phyloP scores from a whole-genome alignment of 2,888 invertebrate species.

The Dioctria rufipes region DNA sequence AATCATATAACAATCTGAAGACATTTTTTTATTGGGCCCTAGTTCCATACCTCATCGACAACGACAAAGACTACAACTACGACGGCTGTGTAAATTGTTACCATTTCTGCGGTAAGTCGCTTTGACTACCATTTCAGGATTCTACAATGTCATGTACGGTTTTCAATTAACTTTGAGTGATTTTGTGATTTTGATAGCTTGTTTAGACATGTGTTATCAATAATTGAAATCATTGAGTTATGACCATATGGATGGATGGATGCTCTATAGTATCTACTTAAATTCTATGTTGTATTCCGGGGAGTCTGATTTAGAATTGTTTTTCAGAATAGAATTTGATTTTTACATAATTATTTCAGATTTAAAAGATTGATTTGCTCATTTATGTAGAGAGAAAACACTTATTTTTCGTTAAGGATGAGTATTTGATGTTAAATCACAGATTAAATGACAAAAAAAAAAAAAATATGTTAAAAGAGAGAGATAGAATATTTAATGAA shows the following conservation, averaged over 20 bases:
- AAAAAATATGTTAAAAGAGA: no score
- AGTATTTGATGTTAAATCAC: no score
- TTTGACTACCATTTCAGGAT: slow-evolving; percentile 48
- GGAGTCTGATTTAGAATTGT: no score
- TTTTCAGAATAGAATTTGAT: no score
- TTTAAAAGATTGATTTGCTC: no score
- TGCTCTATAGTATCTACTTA: no score
- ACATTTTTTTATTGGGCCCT: slow-evolving; percentile 1
- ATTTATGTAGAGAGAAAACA: no score
- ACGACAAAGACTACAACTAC: background rate
- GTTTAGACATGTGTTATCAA: slow-evolving; percentile 60
- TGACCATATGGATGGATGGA: slow-evolving; percentile 17
- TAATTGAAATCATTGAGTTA: slow-evolving; percentile 60
- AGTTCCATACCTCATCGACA: background rate
- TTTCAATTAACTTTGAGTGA: slow-evolving; percentile 50
- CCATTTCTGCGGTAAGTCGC: slow-evolving; percentile 34
- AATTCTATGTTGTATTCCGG: no score
- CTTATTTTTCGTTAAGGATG: no score
- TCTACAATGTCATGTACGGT: slow-evolving; percentile 43
- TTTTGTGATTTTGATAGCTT: slow-evolving; percentile 53
- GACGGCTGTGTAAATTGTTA: slow-evolving; percentile 8
- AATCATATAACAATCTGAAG: slow-evolving; percentile 58
- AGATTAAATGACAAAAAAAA: no score
- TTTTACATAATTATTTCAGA: no score
- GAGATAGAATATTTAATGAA: no score